Conservation (phyloP, 1,140 invertebrate species). For the Lasioglossum albipes region DNA sequence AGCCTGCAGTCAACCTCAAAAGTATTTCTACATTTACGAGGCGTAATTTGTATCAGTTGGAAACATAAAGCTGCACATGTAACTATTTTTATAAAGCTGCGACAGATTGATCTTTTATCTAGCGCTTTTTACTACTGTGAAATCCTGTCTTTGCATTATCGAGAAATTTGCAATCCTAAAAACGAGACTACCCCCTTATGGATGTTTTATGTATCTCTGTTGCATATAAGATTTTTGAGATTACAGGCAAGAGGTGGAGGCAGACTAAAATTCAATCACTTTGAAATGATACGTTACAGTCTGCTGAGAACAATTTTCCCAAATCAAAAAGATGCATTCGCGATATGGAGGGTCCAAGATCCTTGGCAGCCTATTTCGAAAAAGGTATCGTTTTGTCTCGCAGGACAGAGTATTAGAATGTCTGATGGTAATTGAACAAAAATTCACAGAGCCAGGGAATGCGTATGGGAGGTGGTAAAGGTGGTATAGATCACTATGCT, state of each 20-base stretch:
- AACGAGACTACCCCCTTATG: too few relatives aligned
- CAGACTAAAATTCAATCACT: constrained; percentile 88
- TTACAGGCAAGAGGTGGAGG: constrained; percentile 90
- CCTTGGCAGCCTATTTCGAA: constrained; percentile 97
- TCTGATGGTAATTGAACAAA: background rate
- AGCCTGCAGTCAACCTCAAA: too few relatives aligned
- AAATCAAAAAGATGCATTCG: constrained; percentile 91
- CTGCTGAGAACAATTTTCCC: constrained; percentile 86
- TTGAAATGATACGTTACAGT: constrained; percentile 92
- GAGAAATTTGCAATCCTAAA: too few relatives aligned
- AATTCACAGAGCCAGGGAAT: constrained; percentile 86
- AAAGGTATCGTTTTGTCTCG: constrained; percentile 81
- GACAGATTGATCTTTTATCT: too few relatives aligned
- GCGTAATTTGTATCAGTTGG: too few relatives aligned
- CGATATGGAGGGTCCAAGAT: constrained; percentile 95
- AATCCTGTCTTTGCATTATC: too few relatives aligned
- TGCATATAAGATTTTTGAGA: background rate
- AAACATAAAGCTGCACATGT: too few relatives aligned
- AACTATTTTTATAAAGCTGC: too few relatives aligned
- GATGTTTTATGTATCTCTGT: background rate
- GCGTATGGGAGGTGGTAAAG: constrained; percentile 98
- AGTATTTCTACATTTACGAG: too few relatives aligned
- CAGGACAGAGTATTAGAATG: background rate
- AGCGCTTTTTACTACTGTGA: too few relatives aligned
- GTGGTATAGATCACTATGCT: constrained; percentile 96